These are phyloP conservation scores for Dorcus hopei DNA, from an alignment of 2,888 invertebrate genomes.

Conservation along the genomic window DNA sequence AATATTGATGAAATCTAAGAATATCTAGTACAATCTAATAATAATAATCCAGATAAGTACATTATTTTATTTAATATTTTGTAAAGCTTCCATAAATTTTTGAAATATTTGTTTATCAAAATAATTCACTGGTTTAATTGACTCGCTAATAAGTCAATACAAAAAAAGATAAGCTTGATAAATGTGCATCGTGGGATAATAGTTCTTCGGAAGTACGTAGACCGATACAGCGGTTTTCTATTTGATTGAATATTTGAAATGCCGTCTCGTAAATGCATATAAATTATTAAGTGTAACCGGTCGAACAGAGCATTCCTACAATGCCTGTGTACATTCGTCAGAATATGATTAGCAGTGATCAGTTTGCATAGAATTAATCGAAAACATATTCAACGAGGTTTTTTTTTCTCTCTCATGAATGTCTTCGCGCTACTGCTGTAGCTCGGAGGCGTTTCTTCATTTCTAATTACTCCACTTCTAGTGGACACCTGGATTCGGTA, in stretches of 20 bases:
- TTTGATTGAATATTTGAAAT: conserved; percentile 32
- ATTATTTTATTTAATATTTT: too few species aligned
- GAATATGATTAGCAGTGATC: conserved; percentile 1
- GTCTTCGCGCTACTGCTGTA: neutral
- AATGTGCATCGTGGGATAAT: neutral
- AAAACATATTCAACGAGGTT: neutral
- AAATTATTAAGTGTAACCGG: conserved; percentile 28
- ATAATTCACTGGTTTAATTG: neutral
- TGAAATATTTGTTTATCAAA: too few species aligned
- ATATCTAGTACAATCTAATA: too few species aligned
- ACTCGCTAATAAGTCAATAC: neutral
- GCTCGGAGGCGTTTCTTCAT: neutral
- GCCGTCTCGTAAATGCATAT: conserved; percentile 30
- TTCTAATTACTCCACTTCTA: conserved; percentile 2
- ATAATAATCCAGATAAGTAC: too few species aligned
- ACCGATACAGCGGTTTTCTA: conserved; percentile 12
- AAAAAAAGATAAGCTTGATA: neutral
- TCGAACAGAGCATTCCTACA: neutral
- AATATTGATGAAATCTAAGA: too few species aligned
- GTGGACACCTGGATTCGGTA: conserved; percentile 21
- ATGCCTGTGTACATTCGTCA: neutral
- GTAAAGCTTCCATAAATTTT: too few species aligned
- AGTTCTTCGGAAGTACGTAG: neutral
- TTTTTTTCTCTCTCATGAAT: neutral
- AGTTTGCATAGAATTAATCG: conserved; percentile 1